Evolutionary conservation across 2,888 invertebrate genomes (phyloP).

Genomic region (Cordylochernes scorpioides): DNA sequence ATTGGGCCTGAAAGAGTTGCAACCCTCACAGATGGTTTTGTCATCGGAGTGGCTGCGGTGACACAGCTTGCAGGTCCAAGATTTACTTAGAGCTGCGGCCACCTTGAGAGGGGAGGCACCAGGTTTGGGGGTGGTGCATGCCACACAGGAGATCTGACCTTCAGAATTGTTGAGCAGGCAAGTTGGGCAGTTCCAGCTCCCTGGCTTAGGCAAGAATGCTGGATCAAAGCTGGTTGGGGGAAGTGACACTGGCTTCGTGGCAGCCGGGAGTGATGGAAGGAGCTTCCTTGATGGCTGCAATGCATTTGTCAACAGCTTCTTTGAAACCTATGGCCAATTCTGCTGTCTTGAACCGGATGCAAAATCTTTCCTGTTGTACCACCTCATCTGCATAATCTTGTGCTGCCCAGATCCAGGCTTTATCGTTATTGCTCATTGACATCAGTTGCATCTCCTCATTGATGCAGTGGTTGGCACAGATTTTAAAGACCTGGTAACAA

Average conservation of each 20-base stretch:
- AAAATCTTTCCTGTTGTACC: slow-evolving; percentile 39
- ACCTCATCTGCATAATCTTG: slow-evolving; percentile 55
- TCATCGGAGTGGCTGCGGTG: too few relatives aligned
- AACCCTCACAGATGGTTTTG: too few relatives aligned
- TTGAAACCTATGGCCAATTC: slow-evolving; percentile 47
- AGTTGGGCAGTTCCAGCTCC: slow-evolving; percentile 37
- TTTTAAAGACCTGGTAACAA: slow-evolving; percentile 61
- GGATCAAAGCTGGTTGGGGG: too few relatives aligned
- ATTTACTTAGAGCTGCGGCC: too few relatives aligned
- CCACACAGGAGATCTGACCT: slow-evolving; percentile 26
- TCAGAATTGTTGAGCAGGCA: slow-evolving; percentile 35
- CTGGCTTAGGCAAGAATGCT: slow-evolving; percentile 28
- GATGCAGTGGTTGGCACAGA: slow-evolving; percentile 72
- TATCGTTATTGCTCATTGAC: slow-evolving; percentile 35
- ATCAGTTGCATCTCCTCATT: slow-evolving; percentile 43
- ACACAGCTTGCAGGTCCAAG: too few relatives aligned
- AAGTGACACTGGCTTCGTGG: not conserved
- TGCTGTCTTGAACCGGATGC: slow-evolving; percentile 47
- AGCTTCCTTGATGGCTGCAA: too few relatives aligned
- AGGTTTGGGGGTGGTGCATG: slow-evolving; percentile 23
- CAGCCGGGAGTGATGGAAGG: too few relatives aligned
- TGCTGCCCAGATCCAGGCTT: slow-evolving; percentile 49
- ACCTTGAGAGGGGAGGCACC: too few relatives aligned
- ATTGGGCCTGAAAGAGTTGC: too few relatives aligned
- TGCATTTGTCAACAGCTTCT: slow-evolving; percentile 41